These are phyloP conservation scores for Calliopsis andreniformis DNA, from an alignment of 1,140 invertebrate genomes.

Conservation along the genomic window DNA sequence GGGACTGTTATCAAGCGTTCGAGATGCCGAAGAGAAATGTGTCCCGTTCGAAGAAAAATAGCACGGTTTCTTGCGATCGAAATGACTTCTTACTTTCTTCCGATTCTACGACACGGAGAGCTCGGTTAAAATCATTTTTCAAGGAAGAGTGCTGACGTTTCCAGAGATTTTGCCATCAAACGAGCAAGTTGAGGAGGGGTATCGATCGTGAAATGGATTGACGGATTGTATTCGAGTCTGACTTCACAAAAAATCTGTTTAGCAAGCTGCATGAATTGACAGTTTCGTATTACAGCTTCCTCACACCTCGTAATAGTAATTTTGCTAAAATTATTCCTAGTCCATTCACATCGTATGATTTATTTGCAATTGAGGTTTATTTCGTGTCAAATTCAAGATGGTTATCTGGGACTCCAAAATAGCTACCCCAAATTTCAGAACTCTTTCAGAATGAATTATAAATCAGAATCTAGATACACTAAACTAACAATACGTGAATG, in stretches of 20 bases:
- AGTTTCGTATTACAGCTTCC: background rate
- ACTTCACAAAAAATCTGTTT: background rate
- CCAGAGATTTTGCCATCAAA: background rate
- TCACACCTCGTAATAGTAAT: background rate
- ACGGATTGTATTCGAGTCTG: background rate
- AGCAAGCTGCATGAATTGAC: background rate
- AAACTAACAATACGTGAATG: no score
- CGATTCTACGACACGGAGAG: background rate
- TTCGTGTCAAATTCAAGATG: no score
- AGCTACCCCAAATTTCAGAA: no score
- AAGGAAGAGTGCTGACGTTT: conserved; percentile 10
- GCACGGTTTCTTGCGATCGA: background rate
- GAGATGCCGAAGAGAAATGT: background rate
- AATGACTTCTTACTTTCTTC: conserved; percentile 33
- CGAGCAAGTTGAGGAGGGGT: background rate
- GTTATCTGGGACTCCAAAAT: no score
- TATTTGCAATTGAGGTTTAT: no score
- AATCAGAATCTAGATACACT: no score
- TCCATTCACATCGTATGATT: no score
- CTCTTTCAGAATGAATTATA: no score
- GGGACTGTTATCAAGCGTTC: background rate
- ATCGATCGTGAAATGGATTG: background rate
- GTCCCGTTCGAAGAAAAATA: conserved; percentile 5
- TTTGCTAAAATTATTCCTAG: no score
- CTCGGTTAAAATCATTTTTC: conserved; percentile 23